Conservation (phyloP, 2,113 vertebrate species). For the Desmodus rotundus region DNA sequence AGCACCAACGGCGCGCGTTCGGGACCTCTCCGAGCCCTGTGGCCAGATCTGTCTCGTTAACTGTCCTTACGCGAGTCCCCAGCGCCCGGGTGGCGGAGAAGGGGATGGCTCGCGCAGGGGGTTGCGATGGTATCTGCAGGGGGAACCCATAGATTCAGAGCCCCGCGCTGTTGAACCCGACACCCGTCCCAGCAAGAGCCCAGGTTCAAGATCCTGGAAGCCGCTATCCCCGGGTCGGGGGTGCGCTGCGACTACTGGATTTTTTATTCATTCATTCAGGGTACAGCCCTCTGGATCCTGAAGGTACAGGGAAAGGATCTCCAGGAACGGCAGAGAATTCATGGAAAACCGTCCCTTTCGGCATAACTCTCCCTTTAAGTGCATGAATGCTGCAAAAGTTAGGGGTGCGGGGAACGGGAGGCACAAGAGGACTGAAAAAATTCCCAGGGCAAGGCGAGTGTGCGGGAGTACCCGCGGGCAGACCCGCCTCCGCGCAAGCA, state of each 20-base stretch:
- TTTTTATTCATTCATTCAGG: slow-evolving; percentile 22
- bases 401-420: background rate
- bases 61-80: background rate
- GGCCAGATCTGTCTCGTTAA: background rate
- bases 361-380: slow-evolving; percentile 14
- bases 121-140: background rate
- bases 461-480: background rate
- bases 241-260: background rate
- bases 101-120: background rate
- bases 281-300: background rate
- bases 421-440: background rate
- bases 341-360: background rate
- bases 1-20: background rate
- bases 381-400: slow-evolving; percentile 58
- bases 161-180: background rate
- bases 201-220: background rate
- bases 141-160: background rate
- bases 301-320: background rate
- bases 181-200: background rate
- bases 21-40: background rate
- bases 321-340: background rate
- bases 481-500: slow-evolving; percentile 37
- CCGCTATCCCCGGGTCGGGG: no score
- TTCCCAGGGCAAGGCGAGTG: background rate
- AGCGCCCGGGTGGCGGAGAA: background rate